These are phyloP conservation scores for Pholis gunnellus DNA, from an alignment of 2,113 vertebrate genomes.

Conservation along the genomic window DNA sequence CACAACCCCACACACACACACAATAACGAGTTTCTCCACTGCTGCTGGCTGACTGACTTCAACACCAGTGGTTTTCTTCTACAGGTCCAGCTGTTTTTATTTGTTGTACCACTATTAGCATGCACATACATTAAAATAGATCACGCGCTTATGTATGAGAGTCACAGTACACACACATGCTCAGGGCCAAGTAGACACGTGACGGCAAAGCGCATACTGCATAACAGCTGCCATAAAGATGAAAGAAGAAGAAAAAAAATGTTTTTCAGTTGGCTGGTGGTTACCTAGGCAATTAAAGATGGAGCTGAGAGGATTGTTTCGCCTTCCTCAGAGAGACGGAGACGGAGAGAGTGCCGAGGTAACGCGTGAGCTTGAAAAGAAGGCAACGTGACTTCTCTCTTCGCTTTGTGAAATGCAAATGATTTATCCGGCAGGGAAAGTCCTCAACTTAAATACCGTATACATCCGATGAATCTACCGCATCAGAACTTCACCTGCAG, in stretches of 20 bases:
- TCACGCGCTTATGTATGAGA: neutral
- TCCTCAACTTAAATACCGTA: slow-evolving; percentile 21
- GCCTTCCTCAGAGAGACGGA: slow-evolving; percentile 19
- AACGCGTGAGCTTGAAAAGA: slow-evolving; percentile 31
- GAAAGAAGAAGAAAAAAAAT: slow-evolving; percentile 12
- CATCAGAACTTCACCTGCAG: neutral
- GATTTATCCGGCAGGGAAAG: slow-evolving; percentile 32
- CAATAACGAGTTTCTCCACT: slow-evolving; percentile 31
- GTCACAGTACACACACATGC: slow-evolving; percentile 26
- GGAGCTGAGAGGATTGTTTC: slow-evolving; percentile 34
- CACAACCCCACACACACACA: slow-evolving; percentile 12
- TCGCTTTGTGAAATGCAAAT: slow-evolving; percentile 51
- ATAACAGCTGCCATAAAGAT: slow-evolving; percentile 41
- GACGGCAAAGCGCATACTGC: neutral
- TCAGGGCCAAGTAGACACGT: slow-evolving; percentile 25
- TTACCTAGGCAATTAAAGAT: slow-evolving; percentile 67
- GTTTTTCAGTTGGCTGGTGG: slow-evolving; percentile 27
- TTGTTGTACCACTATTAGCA: slow-evolving; percentile 37
- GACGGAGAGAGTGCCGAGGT: neutral
- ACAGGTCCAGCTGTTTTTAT: neutral
- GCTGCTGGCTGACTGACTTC: slow-evolving; percentile 5
- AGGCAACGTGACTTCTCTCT: slow-evolving; percentile 45
- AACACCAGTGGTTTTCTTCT: slow-evolving; percentile 4
- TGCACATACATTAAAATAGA: slow-evolving; percentile 21
- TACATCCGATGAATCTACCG: neutral